phyloP scores from a whole-genome alignment of 2,888 invertebrate species.

The Thyatira batis region DNA sequence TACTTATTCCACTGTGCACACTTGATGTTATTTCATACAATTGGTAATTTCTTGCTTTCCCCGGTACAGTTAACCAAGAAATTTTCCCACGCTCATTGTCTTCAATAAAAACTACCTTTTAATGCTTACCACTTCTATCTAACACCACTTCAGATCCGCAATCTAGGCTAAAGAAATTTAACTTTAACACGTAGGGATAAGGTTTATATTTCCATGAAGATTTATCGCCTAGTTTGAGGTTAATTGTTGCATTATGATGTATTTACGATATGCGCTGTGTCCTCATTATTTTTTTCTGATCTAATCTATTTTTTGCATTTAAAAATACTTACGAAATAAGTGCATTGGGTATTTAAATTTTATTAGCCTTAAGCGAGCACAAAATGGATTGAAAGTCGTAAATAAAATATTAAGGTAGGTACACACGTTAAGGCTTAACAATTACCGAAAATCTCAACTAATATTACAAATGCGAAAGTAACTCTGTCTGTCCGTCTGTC shows the following conservation, averaged over 20 bases:
- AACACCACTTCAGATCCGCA: neutral
- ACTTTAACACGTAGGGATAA: neutral
- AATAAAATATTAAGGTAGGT: neutral
- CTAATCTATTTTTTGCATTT: neutral
- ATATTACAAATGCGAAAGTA: no score
- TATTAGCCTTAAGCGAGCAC: neutral
- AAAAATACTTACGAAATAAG: neutral
- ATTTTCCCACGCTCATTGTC: slow-evolving; percentile 73
- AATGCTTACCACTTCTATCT: slow-evolving; percentile 33
- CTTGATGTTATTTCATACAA: slow-evolving; percentile 41
- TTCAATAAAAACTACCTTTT: slow-evolving; percentile 43
- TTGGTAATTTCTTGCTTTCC: slow-evolving; percentile 55
- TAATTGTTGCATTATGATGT: slow-evolving; percentile 38
- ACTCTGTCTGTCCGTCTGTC: no score
- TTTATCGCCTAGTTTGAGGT: slow-evolving; percentile 11
- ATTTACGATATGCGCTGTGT: slow-evolving; percentile 42
- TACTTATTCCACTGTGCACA: slow-evolving; percentile 13
- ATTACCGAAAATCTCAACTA: neutral
- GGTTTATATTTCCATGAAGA: neutral
- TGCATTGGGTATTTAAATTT: neutral
- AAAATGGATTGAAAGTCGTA: no score
- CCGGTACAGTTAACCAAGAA: slow-evolving; percentile 56
- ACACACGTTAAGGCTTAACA: neutral
- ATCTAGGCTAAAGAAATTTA: neutral
- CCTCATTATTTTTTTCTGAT: slow-evolving; percentile 25